phyloP scores from a whole-genome alignment of 1,140 invertebrate species.

The Cotesia glomerata region DNA sequence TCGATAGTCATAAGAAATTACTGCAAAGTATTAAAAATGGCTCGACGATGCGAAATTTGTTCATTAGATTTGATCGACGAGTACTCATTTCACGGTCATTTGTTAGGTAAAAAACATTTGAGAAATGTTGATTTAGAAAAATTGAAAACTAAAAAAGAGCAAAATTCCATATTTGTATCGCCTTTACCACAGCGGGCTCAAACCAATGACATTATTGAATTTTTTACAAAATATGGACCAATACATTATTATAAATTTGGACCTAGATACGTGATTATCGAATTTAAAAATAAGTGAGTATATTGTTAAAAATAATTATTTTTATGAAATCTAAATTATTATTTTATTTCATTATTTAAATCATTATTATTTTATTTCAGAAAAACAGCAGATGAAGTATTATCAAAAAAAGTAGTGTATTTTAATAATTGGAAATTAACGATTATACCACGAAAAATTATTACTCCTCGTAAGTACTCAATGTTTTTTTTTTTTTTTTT shows the following conservation, averaged over 20 bases:
- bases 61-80: slow-evolving; percentile 45
- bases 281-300: slow-evolving; percentile 47
- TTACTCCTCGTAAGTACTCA: slow-evolving; percentile 30
- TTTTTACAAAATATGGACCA: slow-evolving; percentile 55
- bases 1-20: background rate
- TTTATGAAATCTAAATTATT: background rate
- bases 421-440: slow-evolving; percentile 39
- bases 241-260: slow-evolving; percentile 44
- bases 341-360: too few relatives aligned
- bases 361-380: slow-evolving; percentile 39
- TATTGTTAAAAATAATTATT: slow-evolving; percentile 1
- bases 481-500: slow-evolving; percentile 1
- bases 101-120: slow-evolving; percentile 54
- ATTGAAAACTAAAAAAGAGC: slow-evolving; percentile 29
- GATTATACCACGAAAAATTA: slow-evolving; percentile 34
- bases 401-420: slow-evolving; percentile 41
- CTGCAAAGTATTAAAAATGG: slow-evolving; percentile 28
- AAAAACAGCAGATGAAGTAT: slow-evolving; percentile 31
- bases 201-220: slow-evolving; percentile 38
- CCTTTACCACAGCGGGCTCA: slow-evolving; percentile 44
- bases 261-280: slow-evolving; percentile 41
- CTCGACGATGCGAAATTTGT: slow-evolving; percentile 50
- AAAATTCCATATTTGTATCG: slow-evolving; percentile 57
- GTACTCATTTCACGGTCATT: slow-evolving; percentile 45
- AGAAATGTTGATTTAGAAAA: slow-evolving; percentile 36